These are phyloP conservation scores for Eretmochelys imbricata DNA, from an alignment of 2,113 vertebrate genomes.

Conservation along the genomic window DNA sequence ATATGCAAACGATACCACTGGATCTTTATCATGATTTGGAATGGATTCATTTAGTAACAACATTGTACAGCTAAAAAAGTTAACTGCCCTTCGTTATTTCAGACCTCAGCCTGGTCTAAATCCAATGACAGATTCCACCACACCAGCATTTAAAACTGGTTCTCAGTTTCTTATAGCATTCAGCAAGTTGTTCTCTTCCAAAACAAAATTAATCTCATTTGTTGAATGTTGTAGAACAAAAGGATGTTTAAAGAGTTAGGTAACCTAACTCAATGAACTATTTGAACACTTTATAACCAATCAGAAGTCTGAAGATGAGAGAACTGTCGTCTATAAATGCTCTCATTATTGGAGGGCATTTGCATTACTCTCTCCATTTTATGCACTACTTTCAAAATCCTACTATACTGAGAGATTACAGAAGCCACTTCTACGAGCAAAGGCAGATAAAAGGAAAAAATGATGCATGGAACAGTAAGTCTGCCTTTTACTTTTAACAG, in stretches of 20 bases:
- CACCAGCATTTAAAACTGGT: background rate
- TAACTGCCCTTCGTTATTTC: background rate
- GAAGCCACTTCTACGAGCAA: background rate
- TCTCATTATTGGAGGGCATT: background rate
- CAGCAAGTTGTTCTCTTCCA: background rate
- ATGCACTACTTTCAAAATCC: background rate
- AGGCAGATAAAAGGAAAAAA: background rate
- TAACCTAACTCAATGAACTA: background rate
- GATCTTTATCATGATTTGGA: accelerated
- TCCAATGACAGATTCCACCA: background rate
- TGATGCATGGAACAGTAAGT: background rate
- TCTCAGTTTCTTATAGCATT: background rate
- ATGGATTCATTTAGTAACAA: background rate
- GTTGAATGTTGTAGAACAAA: background rate
- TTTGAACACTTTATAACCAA: background rate
- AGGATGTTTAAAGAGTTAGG: background rate
- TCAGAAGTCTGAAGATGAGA: background rate
- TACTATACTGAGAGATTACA: background rate
- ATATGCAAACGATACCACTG: accelerated
- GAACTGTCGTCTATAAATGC: background rate
- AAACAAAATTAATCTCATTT: background rate
- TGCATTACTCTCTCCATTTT: background rate
- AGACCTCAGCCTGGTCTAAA: background rate
- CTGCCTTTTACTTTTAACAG: constrained; percentile 26
- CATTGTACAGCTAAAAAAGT: accelerated